Evolutionary conservation across 2,113 vertebrate species (phyloP).

Genomic region (Colius striatus): DNA sequence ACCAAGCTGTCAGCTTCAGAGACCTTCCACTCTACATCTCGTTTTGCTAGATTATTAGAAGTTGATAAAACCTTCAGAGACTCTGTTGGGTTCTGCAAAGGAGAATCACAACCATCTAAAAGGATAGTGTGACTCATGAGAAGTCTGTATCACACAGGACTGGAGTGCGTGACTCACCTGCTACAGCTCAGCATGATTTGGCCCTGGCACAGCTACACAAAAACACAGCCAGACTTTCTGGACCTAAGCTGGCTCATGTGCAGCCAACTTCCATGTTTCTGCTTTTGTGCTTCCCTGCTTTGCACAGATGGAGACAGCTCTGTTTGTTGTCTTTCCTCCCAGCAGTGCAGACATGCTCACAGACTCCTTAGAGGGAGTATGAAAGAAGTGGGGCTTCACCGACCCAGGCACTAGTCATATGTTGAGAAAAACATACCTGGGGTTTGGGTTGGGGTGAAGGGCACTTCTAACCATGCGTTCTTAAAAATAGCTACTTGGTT

Average conservation of each 20-base stretch:
- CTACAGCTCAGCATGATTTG: neutral
- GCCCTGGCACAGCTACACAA: neutral
- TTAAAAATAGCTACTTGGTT: neutral
- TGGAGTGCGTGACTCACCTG: neutral
- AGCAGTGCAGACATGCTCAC: neutral
- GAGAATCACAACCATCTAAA: neutral
- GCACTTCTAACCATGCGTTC: neutral
- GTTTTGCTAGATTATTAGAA: neutral
- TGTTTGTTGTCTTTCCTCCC: neutral
- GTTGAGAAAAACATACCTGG: neutral
- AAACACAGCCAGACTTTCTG: neutral
- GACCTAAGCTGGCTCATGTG: neutral
- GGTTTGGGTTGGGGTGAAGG: neutral
- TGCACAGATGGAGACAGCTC: slow-evolving; percentile 34
- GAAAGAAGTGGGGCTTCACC: neutral
- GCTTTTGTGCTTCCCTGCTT: slow-evolving; percentile 3
- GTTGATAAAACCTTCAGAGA: neutral
- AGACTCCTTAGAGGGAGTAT: neutral
- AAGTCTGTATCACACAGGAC: neutral
- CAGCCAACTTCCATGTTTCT: neutral
- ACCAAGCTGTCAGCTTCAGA: neutral
- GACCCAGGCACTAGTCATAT: neutral
- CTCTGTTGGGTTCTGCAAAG: neutral
- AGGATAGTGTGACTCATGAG: neutral
- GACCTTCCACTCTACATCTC: neutral